Percentiles rank a stretch among this genome's conserved stretches.
Evolutionary conservation across 2,797 vertebrate species (phyloP).

Genomic region (Smutsia temminckii): DNA sequence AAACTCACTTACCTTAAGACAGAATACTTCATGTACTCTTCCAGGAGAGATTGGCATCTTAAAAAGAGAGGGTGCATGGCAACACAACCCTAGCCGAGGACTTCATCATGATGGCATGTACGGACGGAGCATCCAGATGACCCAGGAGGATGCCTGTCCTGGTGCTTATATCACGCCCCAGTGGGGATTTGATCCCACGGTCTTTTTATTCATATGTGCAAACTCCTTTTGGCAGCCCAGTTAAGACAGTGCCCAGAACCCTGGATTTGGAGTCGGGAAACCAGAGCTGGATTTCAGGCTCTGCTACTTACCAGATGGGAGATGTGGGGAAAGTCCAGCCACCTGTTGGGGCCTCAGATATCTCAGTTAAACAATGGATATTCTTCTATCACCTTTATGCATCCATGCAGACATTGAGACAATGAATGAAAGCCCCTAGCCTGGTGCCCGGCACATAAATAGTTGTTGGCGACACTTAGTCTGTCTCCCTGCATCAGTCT

Average conservation of each 20-base stretch:
- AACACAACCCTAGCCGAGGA: neutral
- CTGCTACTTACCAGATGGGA: neutral
- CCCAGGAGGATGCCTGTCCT: neutral
- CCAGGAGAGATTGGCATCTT: neutral
- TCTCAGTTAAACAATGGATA: neutral
- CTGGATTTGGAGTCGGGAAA: neutral
- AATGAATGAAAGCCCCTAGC: neutral
- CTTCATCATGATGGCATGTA: neutral
- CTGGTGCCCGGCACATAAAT: rapidly evolving
- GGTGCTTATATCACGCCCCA: rapidly evolving
- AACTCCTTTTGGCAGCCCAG: neutral
- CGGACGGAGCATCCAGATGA: neutral
- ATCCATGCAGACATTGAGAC: neutral
- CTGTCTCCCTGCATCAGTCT: neutral
- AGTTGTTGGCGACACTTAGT: neutral
- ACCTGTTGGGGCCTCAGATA: neutral
- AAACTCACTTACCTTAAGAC: neutral
- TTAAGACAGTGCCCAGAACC: neutral
- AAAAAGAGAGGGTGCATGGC: neutral
- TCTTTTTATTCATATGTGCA: neutral
- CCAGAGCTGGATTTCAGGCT: neutral
- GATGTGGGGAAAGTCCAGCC: neutral
- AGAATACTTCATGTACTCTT: neutral
- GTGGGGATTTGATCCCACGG: rapidly evolving
- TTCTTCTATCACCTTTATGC: rapidly evolving